phyloP scores from a whole-genome alignment of 2,797 vertebrate species.

The Argyrosomus regius region DNA sequence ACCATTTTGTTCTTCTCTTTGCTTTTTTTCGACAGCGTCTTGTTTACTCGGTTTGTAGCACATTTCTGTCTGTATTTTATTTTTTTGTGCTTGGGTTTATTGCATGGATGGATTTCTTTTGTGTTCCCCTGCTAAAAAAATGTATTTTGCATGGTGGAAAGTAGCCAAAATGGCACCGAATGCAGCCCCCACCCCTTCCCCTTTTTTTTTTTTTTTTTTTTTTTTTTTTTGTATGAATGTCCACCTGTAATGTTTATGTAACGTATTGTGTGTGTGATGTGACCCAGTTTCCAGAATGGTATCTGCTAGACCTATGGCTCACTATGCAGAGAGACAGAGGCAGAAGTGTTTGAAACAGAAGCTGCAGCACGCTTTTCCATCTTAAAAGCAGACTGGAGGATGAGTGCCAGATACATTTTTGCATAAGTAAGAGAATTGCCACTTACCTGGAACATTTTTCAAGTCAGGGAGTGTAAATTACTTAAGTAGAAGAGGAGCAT shows the following conservation, averaged over 20 bases:
- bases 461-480: slow-evolving; percentile 62
- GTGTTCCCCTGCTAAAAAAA: slow-evolving; percentile 55
- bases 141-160: slow-evolving; percentile 76
- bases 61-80: slow-evolving; percentile 31
- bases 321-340: slow-evolving; percentile 33
- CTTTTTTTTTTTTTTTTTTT: background rate
- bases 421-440: slow-evolving; percentile 66
- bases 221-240: slow-evolving; percentile 60
- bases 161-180: slow-evolving; percentile 61
- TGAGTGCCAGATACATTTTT: slow-evolving; percentile 58
- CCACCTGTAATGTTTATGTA: slow-evolving; percentile 76
- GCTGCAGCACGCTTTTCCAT: slow-evolving; percentile 49
- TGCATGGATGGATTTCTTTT: slow-evolving; percentile 81
- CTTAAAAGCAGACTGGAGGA: slow-evolving; percentile 58
- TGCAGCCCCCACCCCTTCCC: slow-evolving; percentile 60
- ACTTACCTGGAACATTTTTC: slow-evolving; percentile 67
- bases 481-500: slow-evolving; percentile 60
- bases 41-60: slow-evolving; percentile 50
- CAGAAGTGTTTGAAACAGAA: slow-evolving; percentile 46
- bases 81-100: slow-evolving; percentile 62
- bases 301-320: slow-evolving; percentile 60
- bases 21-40: slow-evolving; percentile 52
- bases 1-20: slow-evolving; percentile 62
- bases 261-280: slow-evolving; percentile 62
- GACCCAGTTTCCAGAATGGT: slow-evolving; percentile 68